Conservation (phyloP, 2,888 invertebrate genomes). For the Lordiphosa fenestrarum region DNA sequence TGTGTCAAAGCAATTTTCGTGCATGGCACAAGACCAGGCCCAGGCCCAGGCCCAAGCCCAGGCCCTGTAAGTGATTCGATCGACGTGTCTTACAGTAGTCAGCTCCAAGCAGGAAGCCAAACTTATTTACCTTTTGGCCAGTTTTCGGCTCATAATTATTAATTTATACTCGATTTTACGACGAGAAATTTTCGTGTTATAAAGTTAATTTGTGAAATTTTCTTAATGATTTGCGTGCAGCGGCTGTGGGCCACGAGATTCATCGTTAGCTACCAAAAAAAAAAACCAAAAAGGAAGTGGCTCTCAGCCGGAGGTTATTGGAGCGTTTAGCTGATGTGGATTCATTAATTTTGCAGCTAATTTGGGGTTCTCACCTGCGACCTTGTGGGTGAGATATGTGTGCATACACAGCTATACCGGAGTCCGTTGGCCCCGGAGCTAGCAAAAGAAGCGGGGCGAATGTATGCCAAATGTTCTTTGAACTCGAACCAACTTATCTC, state of each 20-base stretch:
- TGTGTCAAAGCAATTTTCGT: slow-evolving; percentile 77
- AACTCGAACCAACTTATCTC: slow-evolving; percentile 17
- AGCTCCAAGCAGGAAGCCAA: slow-evolving; percentile 36
- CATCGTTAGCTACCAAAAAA: slow-evolving; percentile 12
- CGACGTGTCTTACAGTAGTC: slow-evolving; percentile 32
- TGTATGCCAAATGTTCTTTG: slow-evolving; percentile 59
- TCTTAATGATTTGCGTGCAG: slow-evolving; percentile 64
- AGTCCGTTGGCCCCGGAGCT: slow-evolving; percentile 24
- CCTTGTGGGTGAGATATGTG: slow-evolving; percentile 28
- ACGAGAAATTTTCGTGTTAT: slow-evolving; percentile 74
- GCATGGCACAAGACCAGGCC: slow-evolving; percentile 42
- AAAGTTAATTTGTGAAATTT: slow-evolving; percentile 77
- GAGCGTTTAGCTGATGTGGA: slow-evolving; percentile 64
- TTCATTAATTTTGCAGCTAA: slow-evolving; percentile 71
- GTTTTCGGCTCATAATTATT: slow-evolving; percentile 70
- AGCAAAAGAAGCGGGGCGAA: slow-evolving; percentile 7
- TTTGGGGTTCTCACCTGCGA: slow-evolving; percentile 28
- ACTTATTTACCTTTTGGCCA: slow-evolving; percentile 68
- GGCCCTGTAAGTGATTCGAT: slow-evolving; percentile 10
- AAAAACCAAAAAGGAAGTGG: slow-evolving; percentile 54
- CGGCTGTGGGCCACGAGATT: slow-evolving; percentile 8
- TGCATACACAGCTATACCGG: slow-evolving; percentile 5
- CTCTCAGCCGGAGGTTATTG: slow-evolving; percentile 65
- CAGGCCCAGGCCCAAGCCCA: slow-evolving; percentile 34
- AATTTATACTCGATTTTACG: slow-evolving; percentile 36